Evolutionary conservation across 2,888 invertebrate species (phyloP).

Genomic region (Patella ulyssiponensis): DNA sequence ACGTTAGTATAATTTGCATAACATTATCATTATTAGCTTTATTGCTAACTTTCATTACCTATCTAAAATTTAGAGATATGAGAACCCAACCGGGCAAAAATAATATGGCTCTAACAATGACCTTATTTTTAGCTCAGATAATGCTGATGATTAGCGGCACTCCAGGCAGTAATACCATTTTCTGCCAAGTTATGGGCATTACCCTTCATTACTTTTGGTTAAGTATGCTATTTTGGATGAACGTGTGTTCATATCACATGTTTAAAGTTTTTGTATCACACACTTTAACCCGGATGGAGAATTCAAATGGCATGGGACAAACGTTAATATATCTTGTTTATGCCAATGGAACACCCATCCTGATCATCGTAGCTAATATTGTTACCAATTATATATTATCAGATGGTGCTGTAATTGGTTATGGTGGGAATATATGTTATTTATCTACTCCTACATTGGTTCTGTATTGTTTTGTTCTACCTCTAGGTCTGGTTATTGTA

Average conservation of each 20-base stretch:
- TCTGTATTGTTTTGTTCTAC: constrained; percentile 44
- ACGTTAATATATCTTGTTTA: constrained; percentile 25
- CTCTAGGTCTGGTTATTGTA: constrained; percentile 39
- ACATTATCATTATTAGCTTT: constrained; percentile 38
- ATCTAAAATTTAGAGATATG: constrained; percentile 30
- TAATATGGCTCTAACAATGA: constrained; percentile 38
- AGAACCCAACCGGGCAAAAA: constrained; percentile 42
- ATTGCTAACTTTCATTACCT: constrained; percentile 39
- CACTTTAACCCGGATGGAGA: constrained; percentile 5
- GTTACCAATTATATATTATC: constrained; percentile 12
- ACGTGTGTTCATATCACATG: constrained; percentile 46
- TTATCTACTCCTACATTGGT: constrained; percentile 28
- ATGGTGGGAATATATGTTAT: constrained; percentile 40
- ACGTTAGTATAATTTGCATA: constrained; percentile 2
- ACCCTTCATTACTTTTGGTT: constrained; percentile 47
- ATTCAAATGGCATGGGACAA: constrained; percentile 17
- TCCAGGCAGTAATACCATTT: constrained; percentile 10
- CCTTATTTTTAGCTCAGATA: constrained; percentile 38
- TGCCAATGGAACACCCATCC: constrained; percentile 10
- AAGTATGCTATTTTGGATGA: constrained; percentile 41
- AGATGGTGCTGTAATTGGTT: constrained; percentile 25
- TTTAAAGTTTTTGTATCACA: constrained; percentile 28
- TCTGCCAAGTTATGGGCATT: constrained; percentile 40
- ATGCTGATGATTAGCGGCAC: constrained; percentile 36
- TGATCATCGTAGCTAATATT: constrained; percentile 25